These are phyloP conservation scores for Artibeus jamaicensis DNA, from an alignment of 2,797 vertebrate species.

Conservation along the genomic window DNA sequence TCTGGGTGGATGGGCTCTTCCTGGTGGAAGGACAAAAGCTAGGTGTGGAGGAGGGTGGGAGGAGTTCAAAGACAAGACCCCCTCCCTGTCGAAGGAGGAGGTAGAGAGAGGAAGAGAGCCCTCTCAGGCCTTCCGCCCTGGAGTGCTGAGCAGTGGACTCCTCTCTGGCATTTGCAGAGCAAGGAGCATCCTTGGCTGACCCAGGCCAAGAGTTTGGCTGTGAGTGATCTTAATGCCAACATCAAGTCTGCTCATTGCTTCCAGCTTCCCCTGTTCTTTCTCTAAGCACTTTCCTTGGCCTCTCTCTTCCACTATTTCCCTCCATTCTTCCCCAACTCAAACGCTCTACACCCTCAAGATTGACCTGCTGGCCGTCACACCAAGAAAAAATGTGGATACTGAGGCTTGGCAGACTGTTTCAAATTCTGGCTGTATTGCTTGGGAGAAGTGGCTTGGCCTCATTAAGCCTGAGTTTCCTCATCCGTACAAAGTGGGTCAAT, in stretches of 20 bases:
- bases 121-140: not conserved
- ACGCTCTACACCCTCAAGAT: not conserved
- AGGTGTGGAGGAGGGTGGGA: fast-evolving
- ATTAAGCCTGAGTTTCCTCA: not conserved
- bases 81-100: not conserved
- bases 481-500: too few relatives aligned
- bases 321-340: not conserved
- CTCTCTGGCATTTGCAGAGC: not conserved
- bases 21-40: not conserved
- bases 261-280: not conserved
- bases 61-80: not conserved
- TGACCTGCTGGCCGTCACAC: not conserved
- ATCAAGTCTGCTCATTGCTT: not conserved
- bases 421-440: not conserved
- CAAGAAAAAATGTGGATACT: not conserved
- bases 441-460: not conserved
- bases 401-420: not conserved
- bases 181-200: not conserved
- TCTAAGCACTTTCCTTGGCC: not conserved
- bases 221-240: not conserved
- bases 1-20: too few relatives aligned
- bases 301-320: not conserved
- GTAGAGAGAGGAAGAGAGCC: not conserved
- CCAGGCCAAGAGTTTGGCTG: not conserved
- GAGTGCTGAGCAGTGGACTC: not conserved